These are phyloP conservation scores for Stegostoma tigrinum DNA, from an alignment of 2,113 vertebrate species.

Conservation along the genomic window DNA sequence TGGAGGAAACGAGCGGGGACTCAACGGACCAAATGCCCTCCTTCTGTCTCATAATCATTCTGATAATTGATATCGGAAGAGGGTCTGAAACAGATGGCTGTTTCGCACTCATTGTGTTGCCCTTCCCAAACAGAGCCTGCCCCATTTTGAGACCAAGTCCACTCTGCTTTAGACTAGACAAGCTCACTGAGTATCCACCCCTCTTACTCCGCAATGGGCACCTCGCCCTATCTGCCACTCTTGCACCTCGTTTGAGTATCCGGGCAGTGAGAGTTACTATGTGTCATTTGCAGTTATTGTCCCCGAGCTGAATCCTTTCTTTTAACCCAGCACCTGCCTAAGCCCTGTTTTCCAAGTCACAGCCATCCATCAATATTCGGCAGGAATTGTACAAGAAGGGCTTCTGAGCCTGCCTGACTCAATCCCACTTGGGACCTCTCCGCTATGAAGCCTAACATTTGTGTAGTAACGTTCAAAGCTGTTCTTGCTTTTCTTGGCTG, in stretches of 20 bases:
- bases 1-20: too few relatives aligned
- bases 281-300: background rate
- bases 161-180: background rate
- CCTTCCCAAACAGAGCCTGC: background rate
- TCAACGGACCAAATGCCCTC: too few relatives aligned
- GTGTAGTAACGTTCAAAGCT: background rate
- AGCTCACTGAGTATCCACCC: background rate
- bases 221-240: background rate
- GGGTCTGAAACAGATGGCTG: background rate
- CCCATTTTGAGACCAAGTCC: background rate
- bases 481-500: background rate
- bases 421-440: background rate
- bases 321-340: background rate
- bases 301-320: background rate
- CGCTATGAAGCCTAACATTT: background rate
- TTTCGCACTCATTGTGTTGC: background rate
- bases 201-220: background rate
- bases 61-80: background rate
- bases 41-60: too few relatives aligned
- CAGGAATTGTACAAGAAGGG: background rate
- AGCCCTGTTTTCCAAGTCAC: background rate
- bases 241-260: background rate
- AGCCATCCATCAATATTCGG: background rate
- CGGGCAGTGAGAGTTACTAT: background rate
- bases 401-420: background rate